Base-by-base conservation (phyloP, 2,113 vertebrate species). In the Cynopterus brachyotis region DNA sequence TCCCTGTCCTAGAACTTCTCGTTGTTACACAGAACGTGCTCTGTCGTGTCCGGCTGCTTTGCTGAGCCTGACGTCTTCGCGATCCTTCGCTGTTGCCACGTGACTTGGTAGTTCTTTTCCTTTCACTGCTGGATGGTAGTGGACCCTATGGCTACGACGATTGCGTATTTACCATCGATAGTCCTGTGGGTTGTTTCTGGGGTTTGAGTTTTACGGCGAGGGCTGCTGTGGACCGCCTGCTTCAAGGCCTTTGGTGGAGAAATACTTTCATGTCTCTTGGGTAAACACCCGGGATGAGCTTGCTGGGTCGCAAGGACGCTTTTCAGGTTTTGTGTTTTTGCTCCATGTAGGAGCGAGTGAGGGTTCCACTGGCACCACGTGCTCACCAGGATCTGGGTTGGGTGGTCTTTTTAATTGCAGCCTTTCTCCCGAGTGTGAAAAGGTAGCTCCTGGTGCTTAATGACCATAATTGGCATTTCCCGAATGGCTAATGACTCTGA, bases 311-410 rank as follows among this genome's bases (percentile, higher is more conserved):
- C 28, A 76, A 32, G 28, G 0, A 2, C 10, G 0, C 13, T 5
- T 69, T 28, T 26, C 26, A 5, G 0, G 15, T 17, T 40, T 1
- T 6, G 16, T 45, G 9, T 83, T 91, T 89, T 40, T 30, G 4
- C 60, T 26, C 53, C 0, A 5, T 4, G 0, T 7, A 0, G 1
- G 42, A n/a, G 40, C 0, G 0, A 6, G 0, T 19, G 80, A 24
- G 60, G 5, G 19, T 40, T 8, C 24, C 4, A 0, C 30, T 9
- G 7, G 19, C 17, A 3, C 40, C 9, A 2, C 3, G 0, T 35
- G 22, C 79, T 85, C 32, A 0, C 92, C 6, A 7, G 0, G 2
- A 2, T 16, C 42, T 17, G 60, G 12, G 37, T n/a, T 12, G 26
- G 9, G 22, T 42, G 0, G 32, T 35, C 66, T 94, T 59, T 50